A percentile compares a stretch with the other conserved stretches of the same genome.
phyloP scores from a whole-genome alignment of 2,797 vertebrate genomes.

The Clamator glandarius region DNA sequence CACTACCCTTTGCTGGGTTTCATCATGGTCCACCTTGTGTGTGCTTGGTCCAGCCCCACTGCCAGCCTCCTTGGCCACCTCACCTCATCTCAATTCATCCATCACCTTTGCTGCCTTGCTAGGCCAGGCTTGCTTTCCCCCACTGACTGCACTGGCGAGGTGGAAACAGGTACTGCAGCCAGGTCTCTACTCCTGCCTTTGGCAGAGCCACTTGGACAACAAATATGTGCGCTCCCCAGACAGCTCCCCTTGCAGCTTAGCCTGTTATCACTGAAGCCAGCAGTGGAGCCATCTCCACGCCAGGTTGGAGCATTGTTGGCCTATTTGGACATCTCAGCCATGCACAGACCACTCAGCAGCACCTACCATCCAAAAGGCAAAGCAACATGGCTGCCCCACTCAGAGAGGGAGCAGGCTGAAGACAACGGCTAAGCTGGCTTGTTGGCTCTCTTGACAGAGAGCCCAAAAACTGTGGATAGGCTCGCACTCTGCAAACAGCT shows the following conservation, averaged over 20 bases:
- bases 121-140: background rate
- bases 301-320: rapidly evolving
- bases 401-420: background rate
- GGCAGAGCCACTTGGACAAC: background rate
- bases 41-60: background rate
- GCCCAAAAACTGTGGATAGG: rapidly evolving
- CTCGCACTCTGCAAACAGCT: background rate
- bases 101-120: rapidly evolving
- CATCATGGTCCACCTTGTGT: background rate
- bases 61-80: background rate
- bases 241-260: background rate
- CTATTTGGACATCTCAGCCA: background rate
- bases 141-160: rapidly evolving
- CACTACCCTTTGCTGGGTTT: background rate
- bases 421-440: background rate
- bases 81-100: background rate
- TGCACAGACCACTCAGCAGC: background rate
- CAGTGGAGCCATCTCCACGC: background rate
- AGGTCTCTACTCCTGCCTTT: background rate
- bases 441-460: background rate
- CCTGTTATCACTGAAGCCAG: background rate
- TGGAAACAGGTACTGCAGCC: background rate
- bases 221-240: rapidly evolving
- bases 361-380: background rate
- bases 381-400: rapidly evolving